phyloP scores from a whole-genome alignment of 1,140 invertebrate genomes.

The Zaprionus davidi region DNA sequence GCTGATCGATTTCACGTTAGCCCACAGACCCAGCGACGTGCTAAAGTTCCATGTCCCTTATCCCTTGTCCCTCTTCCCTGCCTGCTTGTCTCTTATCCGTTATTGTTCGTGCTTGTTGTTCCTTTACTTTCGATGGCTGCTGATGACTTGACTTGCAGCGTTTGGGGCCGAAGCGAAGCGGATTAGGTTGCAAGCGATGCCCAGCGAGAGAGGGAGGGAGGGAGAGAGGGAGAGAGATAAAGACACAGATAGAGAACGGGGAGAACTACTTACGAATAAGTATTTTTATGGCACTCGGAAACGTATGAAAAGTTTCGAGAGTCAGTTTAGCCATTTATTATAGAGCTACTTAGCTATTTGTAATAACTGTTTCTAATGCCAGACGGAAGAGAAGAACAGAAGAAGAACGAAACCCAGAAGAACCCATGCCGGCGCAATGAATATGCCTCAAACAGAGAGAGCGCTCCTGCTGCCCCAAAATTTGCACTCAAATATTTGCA shows the following conservation, averaged over 20 bases:
- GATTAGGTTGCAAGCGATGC: conserved; percentile 33
- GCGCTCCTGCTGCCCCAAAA: conserved; percentile 47
- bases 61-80: background rate
- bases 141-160: conserved; percentile 57
- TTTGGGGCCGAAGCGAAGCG: conserved; percentile 1
- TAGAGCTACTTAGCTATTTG: background rate
- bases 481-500: conserved; percentile 72
- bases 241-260: background rate
- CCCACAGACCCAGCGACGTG: conserved; percentile 43
- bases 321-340: background rate
- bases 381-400: too few relatives aligned
- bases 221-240: background rate
- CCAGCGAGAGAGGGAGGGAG: background rate
- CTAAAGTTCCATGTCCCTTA: conserved; percentile 27
- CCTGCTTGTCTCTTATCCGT: background rate
- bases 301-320: background rate
- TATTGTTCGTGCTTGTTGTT: conserved; percentile 21
- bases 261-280: background rate
- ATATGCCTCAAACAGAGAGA: background rate
- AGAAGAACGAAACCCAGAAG: too few relatives aligned
- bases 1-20: conserved; percentile 74
- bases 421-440: background rate
- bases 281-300: conserved; percentile 1
- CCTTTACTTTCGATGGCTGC: conserved; percentile 32
- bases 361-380: background rate